Base-by-base conservation (phyloP, 2,113 vertebrate genomes). In the Hippocampus abdominalis region DNA sequence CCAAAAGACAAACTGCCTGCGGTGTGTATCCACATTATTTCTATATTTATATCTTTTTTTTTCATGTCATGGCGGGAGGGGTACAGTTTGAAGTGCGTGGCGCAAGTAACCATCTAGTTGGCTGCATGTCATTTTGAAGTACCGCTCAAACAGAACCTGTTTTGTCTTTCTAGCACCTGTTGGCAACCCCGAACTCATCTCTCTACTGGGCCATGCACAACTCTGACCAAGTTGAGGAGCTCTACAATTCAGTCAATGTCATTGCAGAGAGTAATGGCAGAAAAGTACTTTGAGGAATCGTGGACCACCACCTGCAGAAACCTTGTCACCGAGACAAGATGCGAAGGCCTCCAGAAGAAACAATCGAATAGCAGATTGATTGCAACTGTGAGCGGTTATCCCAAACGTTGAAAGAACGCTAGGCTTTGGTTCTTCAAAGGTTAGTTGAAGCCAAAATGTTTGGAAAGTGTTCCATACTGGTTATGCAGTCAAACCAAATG, bases 1-100 rank as follows among this genome's bases (percentile, higher is more conserved):
- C 90, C 89, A 4, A 69, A 75, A 12, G 76, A 80, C 20, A 48
- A 77, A 1, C 73, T 92, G 29, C 86, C 88, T 62, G 9, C 18
- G 84, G 90, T 91, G 6, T 27, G 77, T 73, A 11, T 46, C 4
- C 42, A 44, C 2, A 46, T 46, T 46, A 46, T 46, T 46, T 15
- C 15, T 44, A 44, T 44, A 11, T 13, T 15, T 46, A 0, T 46
- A 46, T 46, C 11, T 51, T 1, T 12, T 51, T 51, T 10, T 21
- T 59, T 56, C 36, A 18, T 60, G 32, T 32, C 7, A 3, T 29
- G 10, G 23, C 15, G 0, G 15, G 13, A 2, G 8, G 42, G 42
- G 42, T 3, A 13, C 10, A 3, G 12, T 44, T 44, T 13, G 10
- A 44, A 44, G 42, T 44, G 42, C 42, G 13, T 44, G 42, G 42